These are phyloP conservation scores for Scaptomyza cyrtandrae DNA, from an alignment of 2,888 invertebrate genomes.

Conservation along the genomic window DNA sequence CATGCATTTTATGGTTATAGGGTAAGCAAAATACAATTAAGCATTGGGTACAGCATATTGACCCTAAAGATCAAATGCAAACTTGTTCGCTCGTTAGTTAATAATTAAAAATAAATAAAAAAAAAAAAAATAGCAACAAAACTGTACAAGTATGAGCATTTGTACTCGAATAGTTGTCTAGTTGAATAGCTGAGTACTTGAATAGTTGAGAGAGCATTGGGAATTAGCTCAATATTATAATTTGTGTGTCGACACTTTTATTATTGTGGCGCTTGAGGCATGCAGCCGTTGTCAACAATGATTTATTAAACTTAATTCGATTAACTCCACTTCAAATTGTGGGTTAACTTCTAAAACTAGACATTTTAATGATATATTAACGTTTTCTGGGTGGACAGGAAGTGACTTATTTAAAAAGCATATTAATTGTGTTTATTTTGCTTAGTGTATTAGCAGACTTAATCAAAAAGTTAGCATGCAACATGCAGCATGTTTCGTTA, in stretches of 20 bases:
- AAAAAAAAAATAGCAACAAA: slow-evolving; percentile 21
- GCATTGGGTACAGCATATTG: slow-evolving; percentile 71
- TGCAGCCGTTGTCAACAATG: slow-evolving; percentile 19
- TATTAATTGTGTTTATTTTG: slow-evolving; percentile 2
- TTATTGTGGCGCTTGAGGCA: slow-evolving; percentile 28
- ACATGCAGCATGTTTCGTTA: slow-evolving; percentile 26
- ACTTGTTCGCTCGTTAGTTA: slow-evolving; percentile 71
- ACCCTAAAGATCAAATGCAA: slow-evolving; percentile 80
- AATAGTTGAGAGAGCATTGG: slow-evolving; percentile 24
- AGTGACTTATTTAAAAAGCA: background rate
- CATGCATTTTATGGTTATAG: slow-evolving; percentile 11
- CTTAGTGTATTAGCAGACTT: slow-evolving; percentile 40
- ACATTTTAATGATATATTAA: background rate
- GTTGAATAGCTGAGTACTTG: slow-evolving; percentile 33
- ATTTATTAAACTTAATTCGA: slow-evolving; percentile 43
- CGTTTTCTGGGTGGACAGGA: background rate
- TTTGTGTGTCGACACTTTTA: slow-evolving; percentile 65
- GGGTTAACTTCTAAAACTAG: background rate
- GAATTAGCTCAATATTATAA: slow-evolving; percentile 61
- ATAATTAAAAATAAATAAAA: slow-evolving; percentile 71
- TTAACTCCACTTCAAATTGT: slow-evolving; percentile 25
- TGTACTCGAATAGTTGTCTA: slow-evolving; percentile 13
- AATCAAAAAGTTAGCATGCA: slow-evolving; percentile 61
- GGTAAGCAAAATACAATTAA: slow-evolving; percentile 69
- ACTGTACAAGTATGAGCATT: slow-evolving; percentile 24